These are phyloP conservation scores for Quadriops clusia DNA, from an alignment of 2,888 invertebrate genomes.

Conservation along the genomic window DNA sequence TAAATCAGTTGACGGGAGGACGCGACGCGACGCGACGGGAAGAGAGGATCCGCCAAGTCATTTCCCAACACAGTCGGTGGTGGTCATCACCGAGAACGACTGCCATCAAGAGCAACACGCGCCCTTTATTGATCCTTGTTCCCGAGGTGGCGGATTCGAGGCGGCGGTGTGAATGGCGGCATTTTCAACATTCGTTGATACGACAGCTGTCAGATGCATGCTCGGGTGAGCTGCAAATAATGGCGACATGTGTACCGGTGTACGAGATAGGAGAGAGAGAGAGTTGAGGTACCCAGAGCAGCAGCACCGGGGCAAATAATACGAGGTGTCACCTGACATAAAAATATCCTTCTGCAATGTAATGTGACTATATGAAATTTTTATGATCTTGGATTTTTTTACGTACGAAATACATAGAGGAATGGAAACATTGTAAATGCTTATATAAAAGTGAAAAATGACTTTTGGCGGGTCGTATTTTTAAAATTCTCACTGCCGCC, in stretches of 20 bases:
- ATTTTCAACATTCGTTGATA: slow-evolving; percentile 34
- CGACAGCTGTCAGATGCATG: slow-evolving; percentile 38
- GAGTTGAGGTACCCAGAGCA: background rate
- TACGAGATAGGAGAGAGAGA: slow-evolving; percentile 19
- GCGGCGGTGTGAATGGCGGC: slow-evolving; percentile 29
- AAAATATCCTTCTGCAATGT: slow-evolving; percentile 30
- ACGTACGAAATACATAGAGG: slow-evolving; percentile 19
- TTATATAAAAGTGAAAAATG: slow-evolving; percentile 4
- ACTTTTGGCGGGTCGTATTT: too few species aligned
- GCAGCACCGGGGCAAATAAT: slow-evolving; percentile 30
- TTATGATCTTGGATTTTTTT: slow-evolving; percentile 28
- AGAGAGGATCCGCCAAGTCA: too few species aligned
- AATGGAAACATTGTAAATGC: slow-evolving; percentile 18
- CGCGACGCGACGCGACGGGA: slow-evolving; percentile 14
- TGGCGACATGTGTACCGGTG: slow-evolving; percentile 35
- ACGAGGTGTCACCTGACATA: slow-evolving; percentile 36
- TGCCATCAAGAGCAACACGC: slow-evolving; percentile 22
- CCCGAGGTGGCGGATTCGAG: slow-evolving; percentile 22
- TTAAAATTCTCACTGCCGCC: too few species aligned
- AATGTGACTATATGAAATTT: slow-evolving; percentile 34
- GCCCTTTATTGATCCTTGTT: slow-evolving; percentile 26
- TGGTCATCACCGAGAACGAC: slow-evolving; percentile 19
- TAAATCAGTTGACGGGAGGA: slow-evolving; percentile 16
- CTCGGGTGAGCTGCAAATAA: slow-evolving; percentile 35
- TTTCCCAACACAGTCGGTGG: slow-evolving; percentile 18